Evolutionary conservation across 2,888 invertebrate species (phyloP), one percentile per base, ranked within the genome.

Genomic region (Leucozona laternaria): DNA sequence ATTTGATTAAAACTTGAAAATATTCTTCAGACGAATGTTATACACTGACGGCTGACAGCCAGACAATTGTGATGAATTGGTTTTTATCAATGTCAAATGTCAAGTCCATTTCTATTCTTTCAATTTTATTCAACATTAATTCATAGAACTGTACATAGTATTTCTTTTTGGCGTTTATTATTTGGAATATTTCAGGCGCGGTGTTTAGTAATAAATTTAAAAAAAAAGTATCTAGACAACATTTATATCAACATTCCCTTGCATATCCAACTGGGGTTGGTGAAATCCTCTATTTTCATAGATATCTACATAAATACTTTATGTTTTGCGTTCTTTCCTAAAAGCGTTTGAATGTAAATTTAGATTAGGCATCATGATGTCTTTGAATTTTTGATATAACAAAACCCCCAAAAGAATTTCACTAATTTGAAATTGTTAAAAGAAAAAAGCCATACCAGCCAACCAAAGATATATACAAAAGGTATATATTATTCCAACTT

Each of bases 391-490:
- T 71, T 62, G 53, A 62, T 60, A 8, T 40, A 45, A 40, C 60
- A 62, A 62, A 62, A 70, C 62, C 53, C 64, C 48, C 40, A 4
- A 55, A 79, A 34, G 75, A 64, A 75, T 64, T 53, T 55, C 55
- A 55, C 64, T 75, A 43, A 57, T 72, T 72, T 45, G 34, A 22
- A 22, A 57, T 34, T 37, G 20, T 22, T 37, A 1, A 11, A 11
- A 11, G 11, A 2, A 57, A 17, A 4, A 57, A 57, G 17, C 0
- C 31, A 28, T 6, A 31, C 31, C 17, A 57, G 17, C 2, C 10
- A 31, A 34, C 37, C 15, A 60, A 22, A n/a, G 55, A 8, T 28
- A n/a, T 11, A 31, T 5, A 57, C 22, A 7, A 20, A 60, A 37
- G 8, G 15, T 60, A 60, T n/a, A n/a, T n/a, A n/a, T n/a, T n/a